Conservation (phyloP, 1,140 invertebrate genomes). For the Brachionus asplanchnoidis region DNA sequence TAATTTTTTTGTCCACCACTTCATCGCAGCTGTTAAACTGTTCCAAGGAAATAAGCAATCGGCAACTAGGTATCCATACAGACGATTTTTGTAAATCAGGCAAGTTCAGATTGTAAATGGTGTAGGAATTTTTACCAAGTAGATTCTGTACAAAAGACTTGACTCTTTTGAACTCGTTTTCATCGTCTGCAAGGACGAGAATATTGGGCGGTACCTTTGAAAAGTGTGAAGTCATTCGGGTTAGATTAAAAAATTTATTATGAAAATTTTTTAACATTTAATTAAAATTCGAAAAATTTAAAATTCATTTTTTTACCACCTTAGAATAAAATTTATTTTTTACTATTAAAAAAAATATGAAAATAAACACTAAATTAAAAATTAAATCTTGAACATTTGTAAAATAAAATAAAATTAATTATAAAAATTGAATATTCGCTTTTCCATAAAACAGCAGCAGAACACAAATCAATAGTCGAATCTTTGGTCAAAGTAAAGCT, state of each 20-base stretch:
- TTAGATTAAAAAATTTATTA: not conserved
- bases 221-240: not conserved
- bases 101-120: not conserved
- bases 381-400: not conserved
- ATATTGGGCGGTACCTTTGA: constrained; percentile 7
- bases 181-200: not conserved
- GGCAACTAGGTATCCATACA: not conserved
- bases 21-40: not conserved
- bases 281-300: not conserved
- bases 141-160: not conserved
- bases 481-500: not conserved
- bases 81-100: not conserved
- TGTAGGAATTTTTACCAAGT: not conserved
- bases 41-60: not conserved
- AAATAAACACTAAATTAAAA: not conserved
- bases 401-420: not conserved
- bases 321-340: not conserved
- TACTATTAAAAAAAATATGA: not conserved
- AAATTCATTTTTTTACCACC: not conserved
- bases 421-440: not conserved
- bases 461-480: not conserved
- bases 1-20: not conserved
- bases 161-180: constrained; percentile 10
- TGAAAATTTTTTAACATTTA: not conserved
- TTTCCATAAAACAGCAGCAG: not conserved